Conservation (phyloP, 1,140 invertebrate species). For the Propsilocerus akamusi region DNA sequence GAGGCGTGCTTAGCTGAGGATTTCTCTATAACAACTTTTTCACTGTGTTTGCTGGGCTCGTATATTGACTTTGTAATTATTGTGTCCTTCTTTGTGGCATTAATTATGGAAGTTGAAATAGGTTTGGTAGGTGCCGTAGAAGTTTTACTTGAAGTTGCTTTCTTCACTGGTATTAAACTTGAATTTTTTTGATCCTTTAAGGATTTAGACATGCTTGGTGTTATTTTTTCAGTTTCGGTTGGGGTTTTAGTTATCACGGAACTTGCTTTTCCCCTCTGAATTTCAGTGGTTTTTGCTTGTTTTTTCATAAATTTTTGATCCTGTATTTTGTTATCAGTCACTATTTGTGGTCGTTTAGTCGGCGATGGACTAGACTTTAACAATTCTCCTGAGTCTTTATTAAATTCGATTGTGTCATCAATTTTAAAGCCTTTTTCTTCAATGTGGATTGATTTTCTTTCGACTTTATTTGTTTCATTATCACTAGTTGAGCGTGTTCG, state of each 20-base stretch:
- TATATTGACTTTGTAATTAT: background rate
- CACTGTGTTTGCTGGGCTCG: background rate
- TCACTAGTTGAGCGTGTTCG: background rate
- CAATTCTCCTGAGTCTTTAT: background rate
- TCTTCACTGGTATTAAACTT: background rate
- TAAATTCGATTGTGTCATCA: background rate
- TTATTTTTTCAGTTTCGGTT: background rate
- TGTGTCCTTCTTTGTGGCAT: background rate
- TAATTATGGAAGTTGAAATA: no score
- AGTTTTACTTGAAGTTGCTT: background rate
- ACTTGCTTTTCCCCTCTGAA: slow-evolving; percentile 19
- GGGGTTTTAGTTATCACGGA: no score
- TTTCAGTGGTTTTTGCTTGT: slow-evolving; percentile 16
- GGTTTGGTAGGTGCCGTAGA: background rate
- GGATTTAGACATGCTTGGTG: background rate
- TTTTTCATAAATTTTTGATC: slow-evolving; percentile 19
- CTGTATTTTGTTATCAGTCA: background rate
- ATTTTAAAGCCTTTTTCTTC: background rate
- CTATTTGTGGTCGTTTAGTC: background rate
- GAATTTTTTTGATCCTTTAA: background rate
- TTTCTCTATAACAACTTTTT: background rate
- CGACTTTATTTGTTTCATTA: background rate
- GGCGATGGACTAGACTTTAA: background rate
- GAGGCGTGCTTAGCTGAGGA: background rate
- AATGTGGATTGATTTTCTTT: background rate